Evolutionary conservation across 2,797 vertebrate species (phyloP), one percentile per base, ranked within the genome.

Genomic region (Sphaeramia orbicularis): DNA sequence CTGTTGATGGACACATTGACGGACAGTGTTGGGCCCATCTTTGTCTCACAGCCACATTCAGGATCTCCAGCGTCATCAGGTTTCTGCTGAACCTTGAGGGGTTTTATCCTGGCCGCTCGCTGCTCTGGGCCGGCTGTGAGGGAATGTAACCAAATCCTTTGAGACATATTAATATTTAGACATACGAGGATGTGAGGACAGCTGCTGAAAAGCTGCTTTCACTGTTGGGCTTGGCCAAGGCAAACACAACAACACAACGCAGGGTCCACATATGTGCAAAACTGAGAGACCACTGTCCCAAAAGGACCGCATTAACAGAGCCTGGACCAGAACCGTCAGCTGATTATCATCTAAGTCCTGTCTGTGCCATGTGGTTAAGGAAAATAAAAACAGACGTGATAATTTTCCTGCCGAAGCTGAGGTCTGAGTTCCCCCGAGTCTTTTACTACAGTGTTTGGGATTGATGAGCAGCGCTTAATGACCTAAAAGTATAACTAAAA

Each of bases 221-320:
- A 77, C 64, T 66, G 42, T 44, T 1, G 11, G 45, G 15, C 30
- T 47, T 44, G n/a, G 71, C 84, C 80, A 86, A 86, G 48, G 41
- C 81, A 84, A 89, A 83, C 60, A 84, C 62, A 68, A 74, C 77
- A 82, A 83, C 71, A 81, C 65, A 65, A 83, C 54, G 56, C 56
- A 63, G 48, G 12, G 47, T 83, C 62, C 67, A n/a, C 76, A 59
- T 71, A 36, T 65, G 51, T 45, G 77, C 38, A 42, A 53, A 13
- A 54, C 53, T 64, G 14, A 32, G 44, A 60, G n/a, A n/a, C n/a
- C n/a, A n/a, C n/a, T n/a, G n/a, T n/a, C n/a, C n/a, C n/a, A n/a
- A n/a, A n/a, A n/a, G n/a, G n/a, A n/a, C n/a, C n/a, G n/a, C n/a
- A n/a, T n/a, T n/a, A n/a, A n/a, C n/a, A n/a, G n/a, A n/a, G n/a